phyloP scores from a whole-genome alignment of 2,797 vertebrate species.

The Valencia hispanica region DNA sequence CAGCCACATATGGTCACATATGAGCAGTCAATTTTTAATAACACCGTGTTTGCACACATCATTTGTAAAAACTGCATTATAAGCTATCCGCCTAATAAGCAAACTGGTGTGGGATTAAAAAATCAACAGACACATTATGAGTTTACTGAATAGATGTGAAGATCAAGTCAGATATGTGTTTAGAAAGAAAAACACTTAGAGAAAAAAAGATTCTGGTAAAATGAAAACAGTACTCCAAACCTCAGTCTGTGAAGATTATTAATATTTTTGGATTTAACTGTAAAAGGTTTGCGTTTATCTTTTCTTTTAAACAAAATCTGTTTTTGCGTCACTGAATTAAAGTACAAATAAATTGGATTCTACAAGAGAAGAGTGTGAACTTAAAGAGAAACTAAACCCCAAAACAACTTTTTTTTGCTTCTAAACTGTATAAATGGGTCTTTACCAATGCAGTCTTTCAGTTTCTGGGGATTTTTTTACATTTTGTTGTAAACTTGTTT shows the following conservation, averaged over 20 bases:
- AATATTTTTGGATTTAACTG: not conserved
- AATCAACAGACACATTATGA: not conserved
- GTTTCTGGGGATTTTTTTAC: no score
- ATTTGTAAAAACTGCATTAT: not conserved
- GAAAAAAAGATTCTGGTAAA: not conserved
- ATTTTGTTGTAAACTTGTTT: no score
- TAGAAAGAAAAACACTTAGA: not conserved
- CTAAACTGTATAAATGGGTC: no score
- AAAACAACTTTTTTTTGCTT: no score
- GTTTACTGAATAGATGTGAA: not conserved
- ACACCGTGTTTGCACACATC: not conserved
- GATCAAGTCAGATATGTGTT: not conserved
- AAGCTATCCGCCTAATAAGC: not conserved
- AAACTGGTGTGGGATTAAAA: not conserved
- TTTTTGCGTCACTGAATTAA: not conserved
- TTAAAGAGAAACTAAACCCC: no score
- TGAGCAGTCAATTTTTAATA: not conserved
- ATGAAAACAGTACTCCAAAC: not conserved
- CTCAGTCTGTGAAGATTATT: not conserved
- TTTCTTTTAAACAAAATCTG: not conserved
- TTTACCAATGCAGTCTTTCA: no score
- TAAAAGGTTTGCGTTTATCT: not conserved
- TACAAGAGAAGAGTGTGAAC: not conserved
- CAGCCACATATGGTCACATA: no score
- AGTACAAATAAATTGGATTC: not conserved